These are phyloP conservation scores for Sebastes schlegelii DNA, from an alignment of 2,113 vertebrate species.

Conservation along the genomic window DNA sequence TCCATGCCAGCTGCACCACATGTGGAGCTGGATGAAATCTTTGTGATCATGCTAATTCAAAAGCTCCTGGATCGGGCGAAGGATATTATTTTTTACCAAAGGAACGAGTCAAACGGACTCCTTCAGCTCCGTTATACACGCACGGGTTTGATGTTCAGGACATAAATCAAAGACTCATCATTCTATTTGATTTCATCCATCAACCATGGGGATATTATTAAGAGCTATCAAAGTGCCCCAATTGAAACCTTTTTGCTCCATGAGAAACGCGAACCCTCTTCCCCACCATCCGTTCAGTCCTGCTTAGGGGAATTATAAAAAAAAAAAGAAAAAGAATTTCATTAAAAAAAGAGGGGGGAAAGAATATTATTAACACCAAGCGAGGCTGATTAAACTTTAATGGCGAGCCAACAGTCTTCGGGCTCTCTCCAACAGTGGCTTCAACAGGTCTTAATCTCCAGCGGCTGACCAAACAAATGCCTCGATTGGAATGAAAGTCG, in stretches of 20 bases:
- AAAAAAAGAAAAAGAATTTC: slow-evolving; percentile 56
- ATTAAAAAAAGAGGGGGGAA: slow-evolving; percentile 47
- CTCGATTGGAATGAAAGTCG: slow-evolving; percentile 63
- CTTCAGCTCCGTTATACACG: slow-evolving; percentile 28
- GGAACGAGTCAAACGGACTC: slow-evolving; percentile 37
- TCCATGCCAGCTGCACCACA: neutral
- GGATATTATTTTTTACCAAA: slow-evolving; percentile 61
- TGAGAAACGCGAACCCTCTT: slow-evolving; percentile 52
- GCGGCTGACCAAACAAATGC: slow-evolving; percentile 76
- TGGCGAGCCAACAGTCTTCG: slow-evolving; percentile 73
- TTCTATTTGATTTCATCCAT: slow-evolving; percentile 80
- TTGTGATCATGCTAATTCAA: slow-evolving; percentile 64
- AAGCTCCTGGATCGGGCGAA: slow-evolving; percentile 43
- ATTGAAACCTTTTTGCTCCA: slow-evolving; percentile 78
- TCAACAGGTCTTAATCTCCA: slow-evolving; percentile 84
- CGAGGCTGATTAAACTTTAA: slow-evolving; percentile 83
- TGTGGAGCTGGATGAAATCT: slow-evolving; percentile 34
- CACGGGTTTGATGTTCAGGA: slow-evolving; percentile 62
- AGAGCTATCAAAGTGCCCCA: slow-evolving; percentile 75
- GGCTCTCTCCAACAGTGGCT: slow-evolving; percentile 60
- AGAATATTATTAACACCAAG: slow-evolving; percentile 63
- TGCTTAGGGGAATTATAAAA: slow-evolving; percentile 58
- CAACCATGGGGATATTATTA: slow-evolving; percentile 78
- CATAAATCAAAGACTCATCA: slow-evolving; percentile 78
- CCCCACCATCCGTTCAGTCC: slow-evolving; percentile 52